phyloP scores from a whole-genome alignment of 2,888 invertebrate genomes.

The Stenodema calcarata region DNA sequence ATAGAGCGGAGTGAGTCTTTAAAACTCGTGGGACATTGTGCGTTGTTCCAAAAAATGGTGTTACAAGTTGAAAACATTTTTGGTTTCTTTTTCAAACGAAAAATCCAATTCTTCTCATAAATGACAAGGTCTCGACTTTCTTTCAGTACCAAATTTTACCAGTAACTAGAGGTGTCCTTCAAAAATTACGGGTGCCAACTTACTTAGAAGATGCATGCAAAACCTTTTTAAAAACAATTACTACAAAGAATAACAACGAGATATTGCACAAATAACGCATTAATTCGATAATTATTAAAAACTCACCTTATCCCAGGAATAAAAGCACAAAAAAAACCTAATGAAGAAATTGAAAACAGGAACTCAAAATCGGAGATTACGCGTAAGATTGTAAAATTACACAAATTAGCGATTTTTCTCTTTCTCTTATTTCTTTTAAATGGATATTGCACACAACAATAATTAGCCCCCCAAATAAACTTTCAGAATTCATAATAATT shows the following conservation, averaged over 20 bases:
- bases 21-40: too few relatives aligned
- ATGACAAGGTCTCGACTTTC: too few relatives aligned
- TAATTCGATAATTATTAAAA: neutral
- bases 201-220: neutral
- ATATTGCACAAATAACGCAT: neutral
- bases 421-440: neutral
- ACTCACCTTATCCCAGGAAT: neutral
- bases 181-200: neutral
- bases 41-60: too few relatives aligned
- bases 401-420: neutral
- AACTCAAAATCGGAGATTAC: neutral
- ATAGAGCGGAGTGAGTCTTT: too few relatives aligned
- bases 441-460: constrained; percentile 47
- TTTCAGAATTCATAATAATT: constrained; percentile 44
- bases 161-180: too few relatives aligned
- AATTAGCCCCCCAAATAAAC: constrained; percentile 44
- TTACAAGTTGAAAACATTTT: too few relatives aligned
- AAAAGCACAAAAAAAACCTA: neutral
- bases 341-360: neutral
- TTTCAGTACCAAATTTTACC: too few relatives aligned
- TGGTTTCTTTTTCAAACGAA: too few relatives aligned
- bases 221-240: neutral
- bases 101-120: too few relatives aligned
- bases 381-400: neutral
- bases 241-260: neutral